Percentiles rank a stretch among this genome's conserved stretches.
phyloP scores from a whole-genome alignment of 2,888 invertebrate genomes.

The Thereva unica region DNA sequence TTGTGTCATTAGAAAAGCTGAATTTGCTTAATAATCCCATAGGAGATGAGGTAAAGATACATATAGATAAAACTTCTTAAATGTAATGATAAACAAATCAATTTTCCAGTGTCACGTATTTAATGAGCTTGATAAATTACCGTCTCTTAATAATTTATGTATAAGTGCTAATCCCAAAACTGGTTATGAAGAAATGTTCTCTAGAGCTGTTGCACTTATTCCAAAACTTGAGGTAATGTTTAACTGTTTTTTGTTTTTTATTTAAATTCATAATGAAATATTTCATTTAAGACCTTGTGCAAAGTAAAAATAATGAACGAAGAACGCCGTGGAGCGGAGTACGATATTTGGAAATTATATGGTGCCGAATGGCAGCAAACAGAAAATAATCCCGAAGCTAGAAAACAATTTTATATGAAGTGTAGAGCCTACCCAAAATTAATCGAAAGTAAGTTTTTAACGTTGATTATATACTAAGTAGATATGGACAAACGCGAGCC shows the following conservation, averaged over 20 bases:
- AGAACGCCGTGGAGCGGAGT: slow-evolving; percentile 83
- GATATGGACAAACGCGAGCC: too few species aligned
- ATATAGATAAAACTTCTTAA: neutral
- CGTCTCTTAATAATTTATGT: slow-evolving; percentile 50
- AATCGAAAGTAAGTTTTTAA: slow-evolving; percentile 74
- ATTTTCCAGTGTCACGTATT: slow-evolving; percentile 76
- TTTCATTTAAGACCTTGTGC: slow-evolving; percentile 60
- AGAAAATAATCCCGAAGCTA: slow-evolving; percentile 59
- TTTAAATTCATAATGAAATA: neutral
- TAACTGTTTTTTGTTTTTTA: too few species aligned
- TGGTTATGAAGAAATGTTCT: slow-evolving; percentile 71
- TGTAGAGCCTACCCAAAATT: slow-evolving; percentile 79
- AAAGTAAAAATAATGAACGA: slow-evolving; percentile 69
- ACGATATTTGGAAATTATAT: slow-evolving; percentile 86
- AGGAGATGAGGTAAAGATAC: slow-evolving; percentile 70
- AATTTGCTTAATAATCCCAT: slow-evolving; percentile 78
- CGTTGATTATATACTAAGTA: too few species aligned
- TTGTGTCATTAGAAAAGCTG: slow-evolving; percentile 70
- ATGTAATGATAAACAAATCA: slow-evolving; percentile 14
- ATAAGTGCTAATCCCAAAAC: slow-evolving; percentile 53
- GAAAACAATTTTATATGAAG: slow-evolving; percentile 64
- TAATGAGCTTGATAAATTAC: slow-evolving; percentile 81
- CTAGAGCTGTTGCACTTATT: slow-evolving; percentile 82
- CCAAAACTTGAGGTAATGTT: slow-evolving; percentile 66
- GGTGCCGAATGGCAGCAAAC: slow-evolving; percentile 73